Conservation (phyloP, 2,888 invertebrate genomes). For the Drosophila multiciliata region DNA sequence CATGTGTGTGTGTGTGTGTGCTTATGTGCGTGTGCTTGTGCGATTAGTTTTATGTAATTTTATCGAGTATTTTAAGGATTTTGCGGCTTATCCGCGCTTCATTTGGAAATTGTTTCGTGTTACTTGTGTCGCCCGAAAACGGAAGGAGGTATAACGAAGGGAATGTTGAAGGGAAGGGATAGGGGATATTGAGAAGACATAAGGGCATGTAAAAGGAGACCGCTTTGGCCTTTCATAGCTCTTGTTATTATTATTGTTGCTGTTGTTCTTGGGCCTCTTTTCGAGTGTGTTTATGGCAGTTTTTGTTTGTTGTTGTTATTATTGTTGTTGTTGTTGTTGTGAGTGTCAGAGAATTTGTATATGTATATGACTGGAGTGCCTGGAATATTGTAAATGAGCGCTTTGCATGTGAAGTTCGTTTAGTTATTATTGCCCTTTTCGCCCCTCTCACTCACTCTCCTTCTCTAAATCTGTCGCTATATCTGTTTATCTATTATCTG, state of each 20-base stretch:
- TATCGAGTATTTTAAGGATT: slow-evolving; percentile 84
- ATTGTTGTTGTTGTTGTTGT: slow-evolving; percentile 43
- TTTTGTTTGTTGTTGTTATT: slow-evolving; percentile 49
- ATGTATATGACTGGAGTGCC: slow-evolving; percentile 21
- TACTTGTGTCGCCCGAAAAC: slow-evolving; percentile 69
- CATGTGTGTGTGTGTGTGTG: slow-evolving; percentile 25
- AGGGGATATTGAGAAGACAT: slow-evolving; percentile 25
- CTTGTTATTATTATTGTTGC: slow-evolving; percentile 12
- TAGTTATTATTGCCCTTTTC: slow-evolving; percentile 30
- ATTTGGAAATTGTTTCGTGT: slow-evolving; percentile 80
- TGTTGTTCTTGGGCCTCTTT: slow-evolving; percentile 44
- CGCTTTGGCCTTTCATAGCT: slow-evolving; percentile 48
- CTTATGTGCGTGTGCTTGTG: slow-evolving; percentile 70
- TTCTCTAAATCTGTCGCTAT: slow-evolving; percentile 8
- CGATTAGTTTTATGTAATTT: slow-evolving; percentile 84
- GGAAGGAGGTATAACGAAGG: slow-evolving; percentile 27
- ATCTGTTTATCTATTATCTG: slow-evolving; percentile 23
- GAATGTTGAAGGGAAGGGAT: slow-evolving; percentile 8
- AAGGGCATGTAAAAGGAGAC: slow-evolving; percentile 55
- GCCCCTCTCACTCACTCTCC: background rate
- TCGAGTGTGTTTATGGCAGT: slow-evolving; percentile 71
- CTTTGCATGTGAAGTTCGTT: slow-evolving; percentile 67
- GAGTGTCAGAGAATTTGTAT: slow-evolving; percentile 50
- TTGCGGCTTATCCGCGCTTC: slow-evolving; percentile 81
- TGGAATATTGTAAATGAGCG: slow-evolving; percentile 67